Evolutionary conservation across 1,140 invertebrate species (phyloP).

Genomic region (Uloborus diversus): DNA sequence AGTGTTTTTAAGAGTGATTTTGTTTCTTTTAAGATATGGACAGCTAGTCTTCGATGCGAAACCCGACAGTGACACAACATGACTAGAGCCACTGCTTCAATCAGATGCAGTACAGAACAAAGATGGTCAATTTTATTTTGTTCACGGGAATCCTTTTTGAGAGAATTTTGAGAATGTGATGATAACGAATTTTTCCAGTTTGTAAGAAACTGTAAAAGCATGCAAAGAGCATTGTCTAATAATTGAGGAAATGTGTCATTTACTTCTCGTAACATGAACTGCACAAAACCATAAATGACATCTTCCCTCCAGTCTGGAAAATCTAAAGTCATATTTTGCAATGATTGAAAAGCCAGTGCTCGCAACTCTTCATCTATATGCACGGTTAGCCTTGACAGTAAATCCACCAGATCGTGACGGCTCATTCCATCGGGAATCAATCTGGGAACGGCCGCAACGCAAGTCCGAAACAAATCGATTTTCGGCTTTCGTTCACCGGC

Average conservation of each 20-base stretch:
- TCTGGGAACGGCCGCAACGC: conserved; percentile 96
- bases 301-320: conserved; percentile 98
- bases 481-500: conserved; percentile 97
- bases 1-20: conserved; percentile 71
- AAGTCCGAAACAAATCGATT: conserved; percentile 97
- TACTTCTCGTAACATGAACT: conserved; percentile 93
- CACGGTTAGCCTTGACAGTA: conserved; percentile 89
- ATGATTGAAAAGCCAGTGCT: conserved; percentile 90
- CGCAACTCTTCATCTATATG: conserved; percentile 74
- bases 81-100: conserved; percentile 88
- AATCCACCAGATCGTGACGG: conserved; percentile 89
- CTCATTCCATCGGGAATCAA: conserved; percentile 98
- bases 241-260: conserved; percentile 84
- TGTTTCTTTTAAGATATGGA: conserved; percentile 85
- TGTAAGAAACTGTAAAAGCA: conserved; percentile 90
- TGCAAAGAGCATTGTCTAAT: conserved; percentile 92
- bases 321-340: conserved; percentile 95
- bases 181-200: conserved; percentile 87
- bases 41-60: conserved; percentile 83
- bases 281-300: conserved; percentile 92
- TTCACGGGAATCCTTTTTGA: conserved; percentile 49
- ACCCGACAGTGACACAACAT: conserved; percentile 93
- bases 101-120: conserved; percentile 78
- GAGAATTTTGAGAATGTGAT: conserved; percentile 56
- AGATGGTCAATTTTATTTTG: conserved; percentile 71